phyloP scores from a whole-genome alignment of 2,797 vertebrate species.

The Chanos chanos region DNA sequence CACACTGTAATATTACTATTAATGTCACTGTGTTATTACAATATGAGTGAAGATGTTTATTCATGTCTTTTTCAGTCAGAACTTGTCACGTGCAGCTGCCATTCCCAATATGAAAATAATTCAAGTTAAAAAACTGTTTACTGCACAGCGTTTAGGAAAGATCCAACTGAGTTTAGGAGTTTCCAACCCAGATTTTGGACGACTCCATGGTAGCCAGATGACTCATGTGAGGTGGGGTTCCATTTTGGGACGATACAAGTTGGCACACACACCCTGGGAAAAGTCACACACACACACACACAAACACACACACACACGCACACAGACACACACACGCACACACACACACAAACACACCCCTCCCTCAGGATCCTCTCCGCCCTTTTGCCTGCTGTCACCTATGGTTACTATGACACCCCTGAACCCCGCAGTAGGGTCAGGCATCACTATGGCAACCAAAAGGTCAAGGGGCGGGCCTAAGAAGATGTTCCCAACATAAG shows the following conservation, averaged over 20 bases:
- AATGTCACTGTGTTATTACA: no score
- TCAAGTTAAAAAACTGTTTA: no score
- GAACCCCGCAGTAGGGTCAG: slow-evolving; percentile 5
- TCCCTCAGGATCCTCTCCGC: not conserved
- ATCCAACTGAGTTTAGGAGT: not conserved
- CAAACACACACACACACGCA: no score
- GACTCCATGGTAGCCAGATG: slow-evolving; percentile 6
- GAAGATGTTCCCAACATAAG: not conserved
- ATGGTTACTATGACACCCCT: not conserved
- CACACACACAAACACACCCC: no score
- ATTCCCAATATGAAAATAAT: no score
- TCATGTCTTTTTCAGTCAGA: no score
- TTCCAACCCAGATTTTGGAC: not conserved
- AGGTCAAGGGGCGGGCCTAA: slow-evolving; percentile 23
- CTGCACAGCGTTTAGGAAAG: no score
- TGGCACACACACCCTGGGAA: slow-evolving; percentile 36
- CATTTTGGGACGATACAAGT: slow-evolving; percentile 6
- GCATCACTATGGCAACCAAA: slow-evolving; percentile 5
- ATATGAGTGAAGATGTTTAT: no score
- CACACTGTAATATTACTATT: no score
- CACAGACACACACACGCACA: no score
- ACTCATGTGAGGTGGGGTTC: slow-evolving; percentile 8
- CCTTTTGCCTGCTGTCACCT: slow-evolving; percentile 4
- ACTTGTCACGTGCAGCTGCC: no score
- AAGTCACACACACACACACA: slow-evolving; percentile 18